These are phyloP conservation scores for Melanargia galathea DNA, from an alignment of 2,888 invertebrate genomes.

Conservation along the genomic window DNA sequence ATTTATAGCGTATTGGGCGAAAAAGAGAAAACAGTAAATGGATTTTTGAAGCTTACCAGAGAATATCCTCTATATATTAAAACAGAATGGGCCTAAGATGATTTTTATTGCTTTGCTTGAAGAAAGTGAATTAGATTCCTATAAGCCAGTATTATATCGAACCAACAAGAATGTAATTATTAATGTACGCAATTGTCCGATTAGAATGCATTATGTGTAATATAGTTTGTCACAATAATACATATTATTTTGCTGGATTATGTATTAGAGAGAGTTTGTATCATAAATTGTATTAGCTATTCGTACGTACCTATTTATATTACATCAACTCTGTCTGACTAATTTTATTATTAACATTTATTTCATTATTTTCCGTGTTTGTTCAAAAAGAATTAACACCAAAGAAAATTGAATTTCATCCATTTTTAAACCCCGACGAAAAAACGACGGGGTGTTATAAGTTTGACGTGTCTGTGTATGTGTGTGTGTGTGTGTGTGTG, in stretches of 20 bases:
- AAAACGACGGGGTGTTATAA: too few relatives aligned
- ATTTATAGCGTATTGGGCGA: slow-evolving; percentile 66
- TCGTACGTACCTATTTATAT: background rate
- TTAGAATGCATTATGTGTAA: slow-evolving; percentile 11
- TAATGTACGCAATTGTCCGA: slow-evolving; percentile 17
- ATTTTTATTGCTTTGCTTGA: slow-evolving; percentile 63
- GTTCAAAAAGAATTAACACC: too few relatives aligned
- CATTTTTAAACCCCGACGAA: too few relatives aligned
- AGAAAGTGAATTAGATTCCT: slow-evolving; percentile 61
- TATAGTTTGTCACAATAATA: slow-evolving; percentile 1
- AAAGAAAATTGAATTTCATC: too few relatives aligned
- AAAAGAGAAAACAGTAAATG: slow-evolving; percentile 62
- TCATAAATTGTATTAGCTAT: background rate
- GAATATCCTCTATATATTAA: slow-evolving; percentile 66
- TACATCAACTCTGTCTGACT: too few relatives aligned
- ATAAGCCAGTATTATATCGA: slow-evolving; percentile 56
- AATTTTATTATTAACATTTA: too few relatives aligned
- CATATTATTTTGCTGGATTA: slow-evolving; percentile 5
- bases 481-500: too few relatives aligned
- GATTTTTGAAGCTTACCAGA: slow-evolving; percentile 54
- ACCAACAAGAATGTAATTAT: slow-evolving; percentile 36
- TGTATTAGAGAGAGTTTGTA: background rate
- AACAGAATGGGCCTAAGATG: slow-evolving; percentile 67
- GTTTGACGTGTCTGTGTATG: too few relatives aligned
- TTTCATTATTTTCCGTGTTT: too few relatives aligned